Conservation (phyloP, 2,888 invertebrate species). For the Caenorhabditis virilis region DNA sequence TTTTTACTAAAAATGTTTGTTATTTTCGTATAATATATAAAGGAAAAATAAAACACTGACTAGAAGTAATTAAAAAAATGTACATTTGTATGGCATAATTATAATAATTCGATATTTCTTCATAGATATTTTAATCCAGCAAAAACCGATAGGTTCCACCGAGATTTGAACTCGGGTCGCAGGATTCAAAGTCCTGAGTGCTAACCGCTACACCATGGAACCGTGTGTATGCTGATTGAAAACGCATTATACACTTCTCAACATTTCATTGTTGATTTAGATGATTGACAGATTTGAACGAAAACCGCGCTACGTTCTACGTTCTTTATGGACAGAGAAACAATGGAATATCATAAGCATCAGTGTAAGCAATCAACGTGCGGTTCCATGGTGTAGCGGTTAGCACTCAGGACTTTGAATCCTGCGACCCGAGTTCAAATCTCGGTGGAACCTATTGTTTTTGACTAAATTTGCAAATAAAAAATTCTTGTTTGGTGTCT, state of each 20-base stretch:
- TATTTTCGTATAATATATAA: no score
- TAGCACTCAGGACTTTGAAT: slow-evolving; percentile 59
- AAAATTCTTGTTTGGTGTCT: slow-evolving; percentile 1
- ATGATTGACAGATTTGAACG: neutral
- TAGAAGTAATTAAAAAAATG: no score
- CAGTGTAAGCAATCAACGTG: neutral
- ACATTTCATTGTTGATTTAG: neutral
- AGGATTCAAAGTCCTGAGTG: slow-evolving; percentile 57
- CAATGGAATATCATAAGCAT: neutral
- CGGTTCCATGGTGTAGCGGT: slow-evolving; percentile 56
- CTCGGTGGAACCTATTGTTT: slow-evolving; percentile 54
- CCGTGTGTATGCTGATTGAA: slow-evolving; percentile 5
- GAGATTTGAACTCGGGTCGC: slow-evolving; percentile 56
- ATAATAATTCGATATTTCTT: no score
- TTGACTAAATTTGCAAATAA: slow-evolving; percentile 1
- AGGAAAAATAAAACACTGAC: no score
- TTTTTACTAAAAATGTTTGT: no score
- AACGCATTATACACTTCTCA: neutral
- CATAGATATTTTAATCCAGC: slow-evolving; percentile 9
- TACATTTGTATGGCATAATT: no score
- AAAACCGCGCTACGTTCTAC: slow-evolving; percentile 3
- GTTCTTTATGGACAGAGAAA: neutral
- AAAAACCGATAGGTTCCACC: slow-evolving; percentile 49
- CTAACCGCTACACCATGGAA: slow-evolving; percentile 58
- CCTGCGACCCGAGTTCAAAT: slow-evolving; percentile 57